These are phyloP conservation scores for Kryphioiulus occultus DNA, from an alignment of 2,888 invertebrate species.

Conservation along the genomic window DNA sequence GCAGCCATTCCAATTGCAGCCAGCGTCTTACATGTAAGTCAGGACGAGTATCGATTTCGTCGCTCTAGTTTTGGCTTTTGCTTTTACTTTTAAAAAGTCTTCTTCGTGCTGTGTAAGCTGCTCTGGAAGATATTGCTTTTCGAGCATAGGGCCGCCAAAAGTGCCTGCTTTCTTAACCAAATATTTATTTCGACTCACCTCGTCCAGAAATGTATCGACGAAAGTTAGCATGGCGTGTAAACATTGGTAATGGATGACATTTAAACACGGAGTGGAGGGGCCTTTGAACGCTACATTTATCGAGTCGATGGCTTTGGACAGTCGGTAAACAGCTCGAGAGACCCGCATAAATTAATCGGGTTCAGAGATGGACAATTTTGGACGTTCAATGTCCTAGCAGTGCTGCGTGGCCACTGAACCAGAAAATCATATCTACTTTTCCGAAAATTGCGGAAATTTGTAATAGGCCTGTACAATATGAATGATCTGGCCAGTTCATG, in stretches of 20 bases:
- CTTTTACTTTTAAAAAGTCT: too few relatives aligned
- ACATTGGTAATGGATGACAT: constrained; percentile 8
- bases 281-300: neutral
- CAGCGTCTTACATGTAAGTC: neutral
- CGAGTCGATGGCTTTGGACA: neutral
- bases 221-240: constrained; percentile 23
- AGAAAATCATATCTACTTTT: too few relatives aligned
- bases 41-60: neutral
- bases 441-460: too few relatives aligned
- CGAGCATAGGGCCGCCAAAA: neutral
- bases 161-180: neutral
- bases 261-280: neutral
- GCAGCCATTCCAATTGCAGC: neutral
- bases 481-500: too few relatives aligned
- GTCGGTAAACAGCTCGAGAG: neutral
- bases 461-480: too few relatives aligned
- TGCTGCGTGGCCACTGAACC: too few relatives aligned
- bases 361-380: neutral
- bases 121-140: neutral
- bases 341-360: neutral
- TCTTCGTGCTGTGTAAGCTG: neutral
- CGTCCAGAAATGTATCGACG: neutral
- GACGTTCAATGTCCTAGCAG: neutral
- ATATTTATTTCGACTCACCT: constrained; percentile 23
- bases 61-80: neutral